Evolutionary conservation across 35 echinoderm and acorn worm genomes (phyloP), one percentile per base, ranked within the genome.

Genomic region (Heliocidaris erythrogramma): DNA sequence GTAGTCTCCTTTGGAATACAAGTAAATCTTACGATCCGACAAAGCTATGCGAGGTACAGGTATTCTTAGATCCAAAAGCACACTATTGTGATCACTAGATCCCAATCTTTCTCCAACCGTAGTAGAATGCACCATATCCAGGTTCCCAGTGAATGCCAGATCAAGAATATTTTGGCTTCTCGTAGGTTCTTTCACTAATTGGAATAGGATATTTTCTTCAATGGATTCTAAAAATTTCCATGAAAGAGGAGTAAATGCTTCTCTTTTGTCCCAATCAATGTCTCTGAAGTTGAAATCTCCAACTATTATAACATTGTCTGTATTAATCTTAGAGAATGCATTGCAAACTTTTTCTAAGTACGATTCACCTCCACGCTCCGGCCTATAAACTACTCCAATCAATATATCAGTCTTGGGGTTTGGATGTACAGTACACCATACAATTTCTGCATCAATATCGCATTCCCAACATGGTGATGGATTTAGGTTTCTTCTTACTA

Each of bases 271-370:
- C 92, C 95, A 94, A 60, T 96, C 49, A 31, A 96, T 96, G 21
- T 93, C 95, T 47, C 30, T 47, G 21, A 96, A 96, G 84, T 96
- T 94, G 49, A 96, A 96, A 85, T 96, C 95, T 49, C 95, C 95
- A 69, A 95, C 60, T 21, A 92, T 47, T 31, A 95, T 92, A 9
- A 48, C 49, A 93, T 95, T 95, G 31, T 85, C 86, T 30, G 94
- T 89, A 71, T 95, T 32, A 69, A 85, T 90, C 1, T 42, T 31
- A 29, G 29, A 24, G 13, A 90, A 85, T 2, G 95, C 78, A 49
- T 92, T 92, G 30, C 49, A 91, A 31, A 95, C 32, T 69, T 90
- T 95, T 4, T 48, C 21, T 49, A 85, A 42, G 29, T 95, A 85
- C 5, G 49, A 14, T 24, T 93, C 86, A 30, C 85, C 48, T 2